phyloP scores from a whole-genome alignment of 2,888 invertebrate genomes.

The Leptopilina syphax region DNA sequence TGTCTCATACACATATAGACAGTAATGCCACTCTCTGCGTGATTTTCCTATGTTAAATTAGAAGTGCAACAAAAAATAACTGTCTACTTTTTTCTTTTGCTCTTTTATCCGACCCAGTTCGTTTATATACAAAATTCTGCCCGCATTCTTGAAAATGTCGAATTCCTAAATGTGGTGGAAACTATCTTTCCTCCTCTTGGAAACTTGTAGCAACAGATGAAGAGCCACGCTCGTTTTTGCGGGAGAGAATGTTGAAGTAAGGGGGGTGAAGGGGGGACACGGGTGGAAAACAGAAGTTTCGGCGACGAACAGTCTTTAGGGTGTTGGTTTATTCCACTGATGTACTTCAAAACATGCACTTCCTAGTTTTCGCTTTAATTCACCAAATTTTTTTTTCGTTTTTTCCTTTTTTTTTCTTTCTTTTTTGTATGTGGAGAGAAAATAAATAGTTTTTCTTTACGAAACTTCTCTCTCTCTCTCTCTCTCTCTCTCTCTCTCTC shows the following conservation, averaged over 20 bases:
- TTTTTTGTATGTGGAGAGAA: background rate
- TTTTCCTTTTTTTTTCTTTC: background rate
- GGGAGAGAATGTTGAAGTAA: conserved; percentile 42
- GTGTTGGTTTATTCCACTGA: background rate
- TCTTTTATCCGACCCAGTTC: conserved; percentile 28
- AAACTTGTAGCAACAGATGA: conserved; percentile 58
- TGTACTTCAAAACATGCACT: background rate
- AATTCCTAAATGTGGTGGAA: conserved; percentile 51
- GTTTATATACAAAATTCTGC: background rate
- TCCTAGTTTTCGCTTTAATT: background rate
- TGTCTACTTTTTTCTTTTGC: background rate
- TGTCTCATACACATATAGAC: background rate
- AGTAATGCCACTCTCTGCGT: background rate
- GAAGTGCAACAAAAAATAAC: background rate
- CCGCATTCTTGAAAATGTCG: conserved; percentile 1
- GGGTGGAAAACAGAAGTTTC: conserved; percentile 15
- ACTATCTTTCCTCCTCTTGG: conserved; percentile 49
- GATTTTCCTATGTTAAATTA: conserved; percentile 17
- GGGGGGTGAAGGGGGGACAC: background rate
- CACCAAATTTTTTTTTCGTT: background rate
- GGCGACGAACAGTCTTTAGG: conserved; percentile 7
- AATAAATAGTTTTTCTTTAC: background rate
- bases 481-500: no score
- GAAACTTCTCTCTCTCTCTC: background rate
- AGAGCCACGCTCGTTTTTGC: conserved; percentile 46